Conservation (phyloP, 2,113 vertebrate species). For the Coptodon bakossiorum region DNA sequence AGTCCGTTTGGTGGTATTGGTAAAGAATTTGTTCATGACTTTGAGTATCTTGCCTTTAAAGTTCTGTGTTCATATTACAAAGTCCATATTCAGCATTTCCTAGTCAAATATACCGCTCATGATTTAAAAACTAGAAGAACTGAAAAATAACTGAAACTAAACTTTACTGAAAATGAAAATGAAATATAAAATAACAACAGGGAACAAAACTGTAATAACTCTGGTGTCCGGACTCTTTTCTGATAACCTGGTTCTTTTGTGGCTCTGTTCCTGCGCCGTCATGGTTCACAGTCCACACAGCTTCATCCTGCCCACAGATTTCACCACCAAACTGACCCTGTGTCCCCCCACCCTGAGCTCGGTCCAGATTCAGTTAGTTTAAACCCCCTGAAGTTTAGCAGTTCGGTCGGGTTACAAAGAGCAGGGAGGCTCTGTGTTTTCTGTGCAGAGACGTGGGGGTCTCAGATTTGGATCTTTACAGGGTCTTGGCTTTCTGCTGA, state of each 20-base stretch:
- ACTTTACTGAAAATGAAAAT: neutral
- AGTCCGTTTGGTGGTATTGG: neutral
- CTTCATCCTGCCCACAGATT: neutral
- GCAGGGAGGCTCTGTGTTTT: neutral
- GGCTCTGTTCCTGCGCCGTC: accelerated
- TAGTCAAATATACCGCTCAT: accelerated
- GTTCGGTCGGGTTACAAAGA: neutral
- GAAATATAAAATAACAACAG: neutral
- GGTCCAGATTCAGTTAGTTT: neutral
- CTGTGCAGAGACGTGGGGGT: neutral
- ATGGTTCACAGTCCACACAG: neutral
- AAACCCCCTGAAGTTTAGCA: slow-evolving; percentile 5
- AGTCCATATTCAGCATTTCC: neutral
- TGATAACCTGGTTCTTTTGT: neutral
- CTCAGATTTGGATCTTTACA: neutral
- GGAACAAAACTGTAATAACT: no score
- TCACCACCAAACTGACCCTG: neutral
- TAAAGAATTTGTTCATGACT: neutral
- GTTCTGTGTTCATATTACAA: accelerated
- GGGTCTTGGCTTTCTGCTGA: neutral
- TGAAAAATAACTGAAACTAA: neutral
- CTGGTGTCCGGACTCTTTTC: neutral
- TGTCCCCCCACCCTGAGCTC: neutral
- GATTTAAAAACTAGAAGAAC: neutral
- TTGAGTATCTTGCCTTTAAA: neutral